Conservation (phyloP, 30 jellyfish, hydroid and myxozoan genomes). For the Aurelia sp. region DNA sequence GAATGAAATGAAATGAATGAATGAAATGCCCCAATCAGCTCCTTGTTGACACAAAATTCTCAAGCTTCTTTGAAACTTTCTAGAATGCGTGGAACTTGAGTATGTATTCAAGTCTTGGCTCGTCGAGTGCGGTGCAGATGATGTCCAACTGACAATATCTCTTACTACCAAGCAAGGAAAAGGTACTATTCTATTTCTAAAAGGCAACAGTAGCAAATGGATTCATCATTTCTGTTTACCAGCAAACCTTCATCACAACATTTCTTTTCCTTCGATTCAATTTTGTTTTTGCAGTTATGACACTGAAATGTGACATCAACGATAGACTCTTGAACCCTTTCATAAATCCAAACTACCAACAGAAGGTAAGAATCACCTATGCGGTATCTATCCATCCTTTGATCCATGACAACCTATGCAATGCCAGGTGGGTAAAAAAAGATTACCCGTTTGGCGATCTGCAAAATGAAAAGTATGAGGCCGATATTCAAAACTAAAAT, state of each 20-base stretch:
- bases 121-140: constrained; percentile 74
- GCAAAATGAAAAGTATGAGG: too few relatives aligned
- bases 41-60: too few relatives aligned
- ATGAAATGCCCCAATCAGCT: too few relatives aligned
- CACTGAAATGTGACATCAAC: constrained; percentile 58
- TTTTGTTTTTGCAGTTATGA: constrained; percentile 23
- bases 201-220: too few relatives aligned
- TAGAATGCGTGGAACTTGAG: constrained; percentile 60
- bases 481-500: too few relatives aligned
- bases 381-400: too few relatives aligned
- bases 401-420: too few relatives aligned
- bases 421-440: too few relatives aligned
- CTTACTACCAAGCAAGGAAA: background rate
- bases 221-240: too few relatives aligned
- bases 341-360: constrained; percentile 14
- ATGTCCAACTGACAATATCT: constrained; percentile 62
- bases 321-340: constrained; percentile 55
- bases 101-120: constrained; percentile 73
- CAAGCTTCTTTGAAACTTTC: background rate
- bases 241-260: too few relatives aligned
- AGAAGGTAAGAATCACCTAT: constrained; percentile 8
- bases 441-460: too few relatives aligned
- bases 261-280: background rate
- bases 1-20: too few relatives aligned
- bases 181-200: background rate